Base-by-base conservation (phyloP, 2,888 invertebrate genomes). In the Iphiclides podalirius region DNA sequence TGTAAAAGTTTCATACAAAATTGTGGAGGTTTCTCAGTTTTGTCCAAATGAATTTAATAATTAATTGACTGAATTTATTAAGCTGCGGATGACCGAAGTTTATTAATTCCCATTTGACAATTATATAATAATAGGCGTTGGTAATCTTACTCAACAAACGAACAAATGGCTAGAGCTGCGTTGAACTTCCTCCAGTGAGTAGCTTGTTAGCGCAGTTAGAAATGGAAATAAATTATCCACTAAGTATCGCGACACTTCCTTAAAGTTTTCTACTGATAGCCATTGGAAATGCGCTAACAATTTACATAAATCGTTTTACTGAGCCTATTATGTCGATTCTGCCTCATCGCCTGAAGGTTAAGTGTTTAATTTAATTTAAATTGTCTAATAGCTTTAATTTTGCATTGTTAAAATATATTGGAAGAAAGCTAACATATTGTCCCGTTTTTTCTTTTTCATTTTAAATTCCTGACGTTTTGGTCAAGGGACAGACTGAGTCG, bases 191-290 rank as follows among this genome's bases (percentile, higher is more conserved):
- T 44, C 12, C 13, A 33, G 33, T 38, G 14, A 20, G 26, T 11
- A 15, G 36, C 13, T 36, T 40, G 39, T 43, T 35, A 36, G 45
- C 45, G 45, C 31, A 39, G 44, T 36, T 41, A 45, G 36, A 45
- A 51, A 51, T 45, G 41, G 40, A 46, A 40, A 45, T 51, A 31
- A 50, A 36, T 41, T 51, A 51, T 45, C 20, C 40, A 20, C 35
- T 43, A 40, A 45, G 16, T 14, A 13, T 12, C 34, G 34, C 23
- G 23, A 41, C 28, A 44, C 44, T 49, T 49, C 44, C 43, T 39
- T 44, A 44, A 49, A 44, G 37, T 23, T 26, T 34, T 16, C 23
- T 23, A 39, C 26, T 34, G 49, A 44, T 49, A 49, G 34, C 39
- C 28, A 43, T 34, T 44, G 34, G 14, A 13, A 33, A 14, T 15